A percentile compares a stretch with the other conserved stretches of the same genome.
Conservation (phyloP, 1,140 invertebrate species). For the Eumaeus atala region DNA sequence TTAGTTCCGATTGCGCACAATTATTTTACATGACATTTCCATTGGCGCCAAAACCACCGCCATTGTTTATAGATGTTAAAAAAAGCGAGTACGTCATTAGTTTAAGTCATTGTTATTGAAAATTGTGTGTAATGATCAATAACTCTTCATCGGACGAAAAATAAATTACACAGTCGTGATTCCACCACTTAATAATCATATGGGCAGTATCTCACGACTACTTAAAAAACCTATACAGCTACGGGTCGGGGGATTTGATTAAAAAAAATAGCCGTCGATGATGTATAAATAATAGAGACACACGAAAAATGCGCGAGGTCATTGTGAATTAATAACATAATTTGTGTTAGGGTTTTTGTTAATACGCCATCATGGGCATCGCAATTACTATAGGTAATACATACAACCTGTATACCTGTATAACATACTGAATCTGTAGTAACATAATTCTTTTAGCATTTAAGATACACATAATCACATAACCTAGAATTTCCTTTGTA, state of each 20-base stretch:
- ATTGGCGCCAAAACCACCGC: not conserved
- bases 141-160: constrained; percentile 42
- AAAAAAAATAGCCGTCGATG: constrained; percentile 8
- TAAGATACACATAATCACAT: no score
- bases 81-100: constrained; percentile 14
- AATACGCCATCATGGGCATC: no score
- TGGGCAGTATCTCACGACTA: constrained; percentile 64
- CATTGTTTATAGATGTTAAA: constrained; percentile 1
- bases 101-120: constrained; percentile 17
- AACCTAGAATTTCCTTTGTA: no score
- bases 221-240: constrained; percentile 51
- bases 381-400: no score
- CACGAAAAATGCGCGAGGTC: constrained; percentile 40
- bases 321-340: no score
- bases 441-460: no score
- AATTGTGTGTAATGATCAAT: constrained; percentile 57
- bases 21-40: constrained; percentile 15
- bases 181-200: constrained; percentile 65
- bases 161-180: constrained; percentile 39
- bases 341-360: no score
- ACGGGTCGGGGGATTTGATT: constrained; percentile 13
- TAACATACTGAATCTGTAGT: no score
- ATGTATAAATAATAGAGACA: constrained; percentile 12
- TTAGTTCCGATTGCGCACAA: no score
- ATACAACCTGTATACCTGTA: no score